Evolutionary conservation across 2,113 vertebrate genomes (phyloP).

Genomic region (Macrotus californicus): DNA sequence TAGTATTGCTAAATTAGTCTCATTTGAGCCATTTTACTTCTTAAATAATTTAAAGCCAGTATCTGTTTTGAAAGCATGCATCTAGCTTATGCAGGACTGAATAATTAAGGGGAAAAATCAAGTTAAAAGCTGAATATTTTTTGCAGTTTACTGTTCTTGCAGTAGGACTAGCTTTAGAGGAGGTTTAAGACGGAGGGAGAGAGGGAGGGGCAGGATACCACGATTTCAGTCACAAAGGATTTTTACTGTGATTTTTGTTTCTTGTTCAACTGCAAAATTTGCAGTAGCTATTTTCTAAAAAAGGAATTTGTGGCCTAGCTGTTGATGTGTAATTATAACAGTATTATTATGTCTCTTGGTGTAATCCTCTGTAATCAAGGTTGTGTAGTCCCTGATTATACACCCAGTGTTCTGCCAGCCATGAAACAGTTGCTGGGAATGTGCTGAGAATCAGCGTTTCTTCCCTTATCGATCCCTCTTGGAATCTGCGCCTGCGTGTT

Average conservation of each 20-base stretch:
- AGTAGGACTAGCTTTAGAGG: neutral
- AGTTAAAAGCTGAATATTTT: neutral
- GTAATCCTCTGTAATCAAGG: conserved; percentile 62
- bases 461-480: neutral
- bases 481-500: neutral
- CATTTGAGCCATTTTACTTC: neutral
- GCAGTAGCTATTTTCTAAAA: conserved; percentile 62
- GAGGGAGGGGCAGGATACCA: neutral
- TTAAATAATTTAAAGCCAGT: neutral
- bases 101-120: neutral
- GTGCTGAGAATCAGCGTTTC: neutral
- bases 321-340: conserved; percentile 54
- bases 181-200: neutral
- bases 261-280: conserved; percentile 39
- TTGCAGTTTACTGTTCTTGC: neutral
- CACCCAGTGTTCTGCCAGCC: conserved; percentile 26
- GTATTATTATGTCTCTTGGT: conserved; percentile 32
- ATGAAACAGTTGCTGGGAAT: conserved; percentile 20
- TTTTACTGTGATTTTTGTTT: conserved; percentile 26
- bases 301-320: conserved; percentile 36
- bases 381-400: conserved; percentile 56
- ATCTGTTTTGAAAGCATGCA: neutral
- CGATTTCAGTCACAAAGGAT: neutral
- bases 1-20: neutral
- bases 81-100: neutral